These are phyloP conservation scores for Periophthalmodon schlosseri DNA, from an alignment of 2,113 vertebrate genomes.

Conservation along the genomic window DNA sequence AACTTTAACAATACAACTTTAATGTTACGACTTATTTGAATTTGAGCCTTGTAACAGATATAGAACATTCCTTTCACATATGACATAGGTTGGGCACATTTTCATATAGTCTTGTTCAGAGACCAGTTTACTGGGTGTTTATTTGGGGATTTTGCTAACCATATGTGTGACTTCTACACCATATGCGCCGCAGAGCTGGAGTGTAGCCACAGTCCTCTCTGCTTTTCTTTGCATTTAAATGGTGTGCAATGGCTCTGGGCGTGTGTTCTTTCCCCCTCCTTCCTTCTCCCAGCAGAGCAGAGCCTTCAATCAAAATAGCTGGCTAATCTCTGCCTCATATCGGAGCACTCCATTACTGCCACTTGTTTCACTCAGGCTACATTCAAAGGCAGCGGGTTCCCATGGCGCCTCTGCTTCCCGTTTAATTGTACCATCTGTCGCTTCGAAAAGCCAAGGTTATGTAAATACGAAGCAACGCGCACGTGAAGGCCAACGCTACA, in stretches of 20 bases:
- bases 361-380: constrained; percentile 64
- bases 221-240: constrained; percentile 64
- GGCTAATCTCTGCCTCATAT: constrained; percentile 53
- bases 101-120: not conserved
- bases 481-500: constrained; percentile 30
- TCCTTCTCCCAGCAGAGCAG: constrained; percentile 19
- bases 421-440: constrained; percentile 76
- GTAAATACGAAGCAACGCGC: constrained; percentile 51
- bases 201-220: constrained; percentile 19
- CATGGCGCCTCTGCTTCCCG: constrained; percentile 53
- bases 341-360: constrained; percentile 53
- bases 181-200: constrained; percentile 27
- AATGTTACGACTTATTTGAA: too few relatives aligned
- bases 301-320: constrained; percentile 60
- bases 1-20: too few relatives aligned
- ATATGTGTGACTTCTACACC: constrained; percentile 22
- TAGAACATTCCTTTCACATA: not conserved
- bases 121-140: not conserved
- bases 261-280: not conserved
- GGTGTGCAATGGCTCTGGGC: constrained; percentile 35
- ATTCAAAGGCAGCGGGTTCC: constrained; percentile 63
- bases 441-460: constrained; percentile 67
- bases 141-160: not conserved
- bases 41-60: too few relatives aligned
- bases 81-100: not conserved